Evolutionary conservation across 2,113 vertebrate species (phyloP).

Genomic region (Lepus europaeus): DNA sequence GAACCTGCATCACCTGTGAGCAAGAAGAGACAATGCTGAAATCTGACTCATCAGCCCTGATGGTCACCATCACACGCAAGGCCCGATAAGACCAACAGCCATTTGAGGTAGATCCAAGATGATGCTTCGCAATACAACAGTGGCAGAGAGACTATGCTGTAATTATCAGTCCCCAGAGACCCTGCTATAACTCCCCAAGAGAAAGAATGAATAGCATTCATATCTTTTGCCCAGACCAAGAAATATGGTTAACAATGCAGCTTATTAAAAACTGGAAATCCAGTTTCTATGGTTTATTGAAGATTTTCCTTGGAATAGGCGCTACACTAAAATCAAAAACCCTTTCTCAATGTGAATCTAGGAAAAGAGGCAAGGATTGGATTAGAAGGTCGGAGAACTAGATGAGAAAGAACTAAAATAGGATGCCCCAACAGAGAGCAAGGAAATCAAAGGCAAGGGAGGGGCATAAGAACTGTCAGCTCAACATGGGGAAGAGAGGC

Average conservation of each 20-base stretch:
- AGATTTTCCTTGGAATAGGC: conserved; percentile 47
- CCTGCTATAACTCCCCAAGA: background rate
- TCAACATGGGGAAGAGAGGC: conserved; percentile 3
- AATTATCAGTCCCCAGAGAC: background rate
- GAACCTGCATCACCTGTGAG: conserved; percentile 96
- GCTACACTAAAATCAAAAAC: conserved; percentile 61
- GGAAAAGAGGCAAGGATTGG: conserved; percentile 51
- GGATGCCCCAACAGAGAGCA: background rate
- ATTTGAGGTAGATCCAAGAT: background rate
- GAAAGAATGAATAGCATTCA: conserved; percentile 5
- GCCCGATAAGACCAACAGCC: background rate
- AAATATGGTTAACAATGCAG: conserved; percentile 31
- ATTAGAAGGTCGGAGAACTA: conserved; percentile 40
- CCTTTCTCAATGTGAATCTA: conserved; percentile 21
- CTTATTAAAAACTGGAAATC: conserved; percentile 45
- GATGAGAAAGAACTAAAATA: conserved; percentile 52
- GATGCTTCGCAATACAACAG: background rate
- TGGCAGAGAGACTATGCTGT: background rate
- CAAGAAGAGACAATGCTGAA: conserved; percentile 19
- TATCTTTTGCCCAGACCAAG: conserved; percentile 37
- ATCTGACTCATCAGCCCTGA: too few species aligned
- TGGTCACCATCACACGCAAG: background rate
- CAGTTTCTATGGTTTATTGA: conserved; percentile 4
- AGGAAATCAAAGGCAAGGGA: conserved; percentile 64
- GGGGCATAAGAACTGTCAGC: conserved; percentile 41